phyloP scores from a whole-genome alignment of 2,888 invertebrate species.

The Adelphocoris suturalis region DNA sequence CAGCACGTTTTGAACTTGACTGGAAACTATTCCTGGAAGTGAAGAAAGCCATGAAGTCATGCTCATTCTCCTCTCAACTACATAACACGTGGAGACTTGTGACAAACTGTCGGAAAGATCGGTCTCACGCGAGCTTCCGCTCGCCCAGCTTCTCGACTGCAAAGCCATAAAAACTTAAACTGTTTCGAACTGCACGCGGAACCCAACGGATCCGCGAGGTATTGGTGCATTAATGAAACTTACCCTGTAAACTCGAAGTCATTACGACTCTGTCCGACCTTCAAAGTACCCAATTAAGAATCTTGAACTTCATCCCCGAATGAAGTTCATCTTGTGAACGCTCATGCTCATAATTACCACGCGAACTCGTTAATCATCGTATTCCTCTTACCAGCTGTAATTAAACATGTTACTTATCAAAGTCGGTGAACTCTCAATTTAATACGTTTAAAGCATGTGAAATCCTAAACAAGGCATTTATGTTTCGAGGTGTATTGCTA shows the following conservation, averaged over 20 bases:
- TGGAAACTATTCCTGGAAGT: neutral
- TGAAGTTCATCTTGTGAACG: neutral
- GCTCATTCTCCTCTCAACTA: neutral
- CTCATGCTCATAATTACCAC: slow-evolving; percentile 11
- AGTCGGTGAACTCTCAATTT: too few species aligned
- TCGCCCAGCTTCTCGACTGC: neutral
- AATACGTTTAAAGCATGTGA: too few species aligned
- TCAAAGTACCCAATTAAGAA: neutral
- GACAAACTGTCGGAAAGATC: neutral
- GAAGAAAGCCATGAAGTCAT: slow-evolving; percentile 1
- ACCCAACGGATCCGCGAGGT: neutral
- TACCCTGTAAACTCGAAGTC: neutral
- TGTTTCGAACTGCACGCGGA: neutral
- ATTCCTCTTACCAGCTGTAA: neutral
- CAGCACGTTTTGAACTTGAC: slow-evolving; percentile 14
- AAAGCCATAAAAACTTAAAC: neutral
- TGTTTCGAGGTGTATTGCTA: too few species aligned
- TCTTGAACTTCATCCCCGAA: neutral
- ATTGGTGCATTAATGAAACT: neutral
- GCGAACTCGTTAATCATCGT: neutral
- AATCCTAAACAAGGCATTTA: too few species aligned
- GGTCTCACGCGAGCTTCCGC: neutral
- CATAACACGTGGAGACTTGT: slow-evolving; percentile 41
- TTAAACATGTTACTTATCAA: neutral
- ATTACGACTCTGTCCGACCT: neutral